Percentiles rank a stretch among this genome's conserved stretches.
phyloP scores from a whole-genome alignment of 1,140 invertebrate species.

The Agraylea sexmaculata region DNA sequence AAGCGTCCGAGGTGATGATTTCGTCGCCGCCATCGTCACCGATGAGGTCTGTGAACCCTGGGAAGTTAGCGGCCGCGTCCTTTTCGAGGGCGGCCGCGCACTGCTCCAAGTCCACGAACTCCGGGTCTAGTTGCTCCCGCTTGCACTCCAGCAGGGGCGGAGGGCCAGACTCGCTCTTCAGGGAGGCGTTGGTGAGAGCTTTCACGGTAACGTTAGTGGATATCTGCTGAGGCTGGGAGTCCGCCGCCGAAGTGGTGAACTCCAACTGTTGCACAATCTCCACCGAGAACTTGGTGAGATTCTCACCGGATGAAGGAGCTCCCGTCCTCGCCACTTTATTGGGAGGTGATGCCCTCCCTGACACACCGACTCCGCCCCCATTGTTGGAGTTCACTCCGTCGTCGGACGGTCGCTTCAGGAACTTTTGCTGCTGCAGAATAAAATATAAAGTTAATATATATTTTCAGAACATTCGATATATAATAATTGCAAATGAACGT shows the following conservation, averaged over 20 bases:
- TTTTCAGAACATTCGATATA: conserved; percentile 8
- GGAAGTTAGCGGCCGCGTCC: conserved; percentile 62
- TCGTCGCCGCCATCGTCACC: conserved; percentile 74
- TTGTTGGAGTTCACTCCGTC: conserved; percentile 71
- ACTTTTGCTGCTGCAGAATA: conserved; percentile 68
- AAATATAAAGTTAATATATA: conserved; percentile 23
- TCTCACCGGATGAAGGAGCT: conserved; percentile 37
- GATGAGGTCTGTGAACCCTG: conserved; percentile 66
- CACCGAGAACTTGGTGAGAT: conserved; percentile 72
- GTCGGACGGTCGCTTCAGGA: conserved; percentile 60
- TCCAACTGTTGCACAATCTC: conserved; percentile 84
- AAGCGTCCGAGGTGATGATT: conserved; percentile 64
- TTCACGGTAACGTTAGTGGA: conserved; percentile 89
- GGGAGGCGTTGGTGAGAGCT: conserved; percentile 69
- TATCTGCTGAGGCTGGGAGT: conserved; percentile 77
- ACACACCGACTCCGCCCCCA: conserved; percentile 48
- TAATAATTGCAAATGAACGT: too few species aligned
- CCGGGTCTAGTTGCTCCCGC: conserved; percentile 67
- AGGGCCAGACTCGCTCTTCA: conserved; percentile 57
- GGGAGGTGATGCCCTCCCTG: conserved; percentile 24
- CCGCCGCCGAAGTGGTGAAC: conserved; percentile 70
- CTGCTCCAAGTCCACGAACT: conserved; percentile 70
- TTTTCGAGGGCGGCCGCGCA: conserved; percentile 69
- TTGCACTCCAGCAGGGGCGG: conserved; percentile 65
- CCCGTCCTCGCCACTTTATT: conserved; percentile 21